These are phyloP conservation scores for Litoditis marina DNA, from an alignment of 2,888 invertebrate genomes.

Conservation along the genomic window DNA sequence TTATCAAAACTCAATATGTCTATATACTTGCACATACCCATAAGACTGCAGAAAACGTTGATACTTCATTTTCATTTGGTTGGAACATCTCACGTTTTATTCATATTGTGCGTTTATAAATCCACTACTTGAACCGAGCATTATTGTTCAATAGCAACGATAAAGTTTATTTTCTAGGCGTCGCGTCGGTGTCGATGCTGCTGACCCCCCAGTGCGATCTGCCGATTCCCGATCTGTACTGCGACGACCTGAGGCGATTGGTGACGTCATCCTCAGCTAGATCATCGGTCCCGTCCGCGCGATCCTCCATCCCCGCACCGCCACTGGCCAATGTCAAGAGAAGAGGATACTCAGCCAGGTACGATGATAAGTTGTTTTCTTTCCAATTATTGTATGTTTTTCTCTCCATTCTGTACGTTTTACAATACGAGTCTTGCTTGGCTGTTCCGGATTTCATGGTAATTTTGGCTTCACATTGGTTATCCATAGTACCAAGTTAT, in stretches of 20 bases:
- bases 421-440: too few relatives aligned
- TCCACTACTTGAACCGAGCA: too few relatives aligned
- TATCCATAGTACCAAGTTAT: too few relatives aligned
- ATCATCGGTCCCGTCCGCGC: background rate
- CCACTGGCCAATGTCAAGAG: slow-evolving; percentile 10
- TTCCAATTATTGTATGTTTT: background rate
- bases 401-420: too few relatives aligned
- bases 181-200: slow-evolving; percentile 50
- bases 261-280: background rate
- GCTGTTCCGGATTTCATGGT: too few relatives aligned
- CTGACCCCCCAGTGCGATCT: slow-evolving; percentile 54
- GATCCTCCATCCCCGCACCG: slow-evolving; percentile 2
- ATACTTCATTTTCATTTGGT: too few relatives aligned
- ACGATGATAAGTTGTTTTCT: background rate
- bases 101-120: too few relatives aligned
- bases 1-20: too few relatives aligned
- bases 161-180: slow-evolving; percentile 41
- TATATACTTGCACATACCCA: too few relatives aligned
- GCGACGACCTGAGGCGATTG: slow-evolving; percentile 44
- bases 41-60: too few relatives aligned
- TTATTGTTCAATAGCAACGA: too few relatives aligned
- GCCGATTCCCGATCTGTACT: slow-evolving; percentile 58
- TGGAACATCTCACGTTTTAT: background rate
- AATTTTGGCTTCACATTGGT: too few relatives aligned
- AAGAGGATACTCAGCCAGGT: slow-evolving; percentile 19